These are phyloP conservation scores for Sorex araneus DNA, from an alignment of 2,113 vertebrate genomes.

Conservation along the genomic window DNA sequence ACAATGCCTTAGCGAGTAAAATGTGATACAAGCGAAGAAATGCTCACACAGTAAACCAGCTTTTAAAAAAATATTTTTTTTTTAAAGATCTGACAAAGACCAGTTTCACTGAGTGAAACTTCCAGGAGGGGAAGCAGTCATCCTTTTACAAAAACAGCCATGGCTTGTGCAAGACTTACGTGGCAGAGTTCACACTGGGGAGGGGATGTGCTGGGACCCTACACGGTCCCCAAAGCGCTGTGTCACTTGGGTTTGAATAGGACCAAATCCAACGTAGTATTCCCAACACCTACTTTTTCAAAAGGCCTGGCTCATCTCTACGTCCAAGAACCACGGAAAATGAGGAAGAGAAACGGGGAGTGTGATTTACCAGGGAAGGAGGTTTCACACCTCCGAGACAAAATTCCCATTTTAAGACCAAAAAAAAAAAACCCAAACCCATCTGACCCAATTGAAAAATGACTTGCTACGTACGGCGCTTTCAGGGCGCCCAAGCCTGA, in stretches of 20 bases:
- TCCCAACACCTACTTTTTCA: background rate
- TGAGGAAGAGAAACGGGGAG: slow-evolving; percentile 48
- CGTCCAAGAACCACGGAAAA: slow-evolving; percentile 7
- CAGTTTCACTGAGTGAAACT: slow-evolving; percentile 60
- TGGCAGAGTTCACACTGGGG: background rate
- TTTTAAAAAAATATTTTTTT: background rate
- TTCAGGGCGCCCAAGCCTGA: background rate
- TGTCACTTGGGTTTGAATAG: slow-evolving; percentile 32
- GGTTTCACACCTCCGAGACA: slow-evolving; percentile 8
- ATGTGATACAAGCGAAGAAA: slow-evolving; percentile 45
- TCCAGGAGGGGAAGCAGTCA: background rate
- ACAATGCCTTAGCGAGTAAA: slow-evolving; percentile 31
- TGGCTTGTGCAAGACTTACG: background rate
- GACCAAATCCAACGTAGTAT: slow-evolving; percentile 57
- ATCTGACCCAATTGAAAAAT: slow-evolving; percentile 8
- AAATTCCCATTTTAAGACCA: slow-evolving; percentile 20
- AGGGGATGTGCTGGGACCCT: background rate
- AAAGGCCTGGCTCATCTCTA: background rate
- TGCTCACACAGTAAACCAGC: slow-evolving; percentile 1
- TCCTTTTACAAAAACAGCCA: slow-evolving; percentile 29
- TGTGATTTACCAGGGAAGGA: background rate
- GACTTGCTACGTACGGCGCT: background rate
- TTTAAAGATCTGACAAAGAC: slow-evolving; percentile 57
- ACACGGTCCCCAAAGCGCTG: slow-evolving; percentile 20
- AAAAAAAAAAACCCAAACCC: slow-evolving; percentile 43